Conservation (phyloP, 2,888 invertebrate species). For the Calliopum simillimum region DNA sequence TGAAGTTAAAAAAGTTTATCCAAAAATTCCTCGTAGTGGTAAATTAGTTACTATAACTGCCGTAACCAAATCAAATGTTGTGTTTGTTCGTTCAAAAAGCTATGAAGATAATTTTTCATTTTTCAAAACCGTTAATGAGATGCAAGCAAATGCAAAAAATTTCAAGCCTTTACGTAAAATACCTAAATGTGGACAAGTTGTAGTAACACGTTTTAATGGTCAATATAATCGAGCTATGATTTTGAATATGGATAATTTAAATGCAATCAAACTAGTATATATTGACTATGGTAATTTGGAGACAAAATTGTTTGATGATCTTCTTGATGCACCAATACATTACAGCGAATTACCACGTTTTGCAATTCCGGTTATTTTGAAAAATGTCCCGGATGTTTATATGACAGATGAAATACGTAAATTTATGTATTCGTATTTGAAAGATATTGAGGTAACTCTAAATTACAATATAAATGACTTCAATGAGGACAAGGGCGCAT, state of each 20-base stretch:
- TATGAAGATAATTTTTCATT: constrained; percentile 52
- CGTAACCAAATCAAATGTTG: constrained; percentile 59
- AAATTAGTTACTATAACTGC: constrained; percentile 56
- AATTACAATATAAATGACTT: constrained; percentile 54
- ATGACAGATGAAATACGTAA: constrained; percentile 54
- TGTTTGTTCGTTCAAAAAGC: constrained; percentile 60
- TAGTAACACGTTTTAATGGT: constrained; percentile 53
- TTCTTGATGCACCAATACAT: constrained; percentile 53
- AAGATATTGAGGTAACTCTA: constrained; percentile 49
- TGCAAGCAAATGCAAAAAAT: constrained; percentile 48
- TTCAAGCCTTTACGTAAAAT: constrained; percentile 45
- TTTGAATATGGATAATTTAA: constrained; percentile 51
- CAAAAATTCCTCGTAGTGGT: constrained; percentile 53
- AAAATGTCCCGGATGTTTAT: constrained; percentile 55
- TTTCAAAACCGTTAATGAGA: constrained; percentile 49
- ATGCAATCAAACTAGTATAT: constrained; percentile 55
- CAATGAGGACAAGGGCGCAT: constrained; percentile 46
- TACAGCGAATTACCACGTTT: constrained; percentile 53
- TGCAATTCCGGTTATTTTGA: constrained; percentile 56
- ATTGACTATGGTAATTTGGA: constrained; percentile 63
- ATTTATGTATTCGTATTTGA: constrained; percentile 53
- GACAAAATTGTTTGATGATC: constrained; percentile 49
- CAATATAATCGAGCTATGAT: constrained; percentile 59
- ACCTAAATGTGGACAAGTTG: constrained; percentile 59
- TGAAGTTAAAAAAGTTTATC: constrained; percentile 6